Conservation (phyloP, 2,797 vertebrate genomes). For the Ctenopoma multispine region DNA sequence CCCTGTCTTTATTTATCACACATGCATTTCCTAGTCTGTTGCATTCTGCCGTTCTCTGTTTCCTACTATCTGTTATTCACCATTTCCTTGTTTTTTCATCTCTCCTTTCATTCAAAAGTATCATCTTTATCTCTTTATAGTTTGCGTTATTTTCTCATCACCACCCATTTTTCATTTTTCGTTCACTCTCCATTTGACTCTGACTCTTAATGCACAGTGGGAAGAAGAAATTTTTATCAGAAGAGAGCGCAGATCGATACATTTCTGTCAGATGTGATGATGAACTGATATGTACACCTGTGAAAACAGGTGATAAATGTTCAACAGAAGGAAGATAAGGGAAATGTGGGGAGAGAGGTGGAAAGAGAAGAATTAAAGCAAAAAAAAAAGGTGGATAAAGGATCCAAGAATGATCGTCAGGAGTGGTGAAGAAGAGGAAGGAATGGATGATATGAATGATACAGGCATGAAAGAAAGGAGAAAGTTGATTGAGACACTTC, state of each 20-base stretch:
- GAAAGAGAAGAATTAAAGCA: neutral
- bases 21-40: conserved; percentile 13
- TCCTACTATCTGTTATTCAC: neutral
- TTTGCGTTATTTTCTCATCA: neutral
- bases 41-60: conserved; percentile 10
- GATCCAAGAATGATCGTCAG: conserved; percentile 6
- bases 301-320: conserved; percentile 7
- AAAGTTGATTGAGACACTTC: too few species aligned
- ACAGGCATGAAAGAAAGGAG: neutral
- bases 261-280: conserved; percentile 6
- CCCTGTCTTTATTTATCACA: conserved; percentile 55
- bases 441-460: conserved; percentile 17
- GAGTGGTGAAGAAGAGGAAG: neutral
- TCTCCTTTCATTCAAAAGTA: neutral
- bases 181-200: neutral
- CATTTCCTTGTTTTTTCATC: neutral
- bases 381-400: neutral
- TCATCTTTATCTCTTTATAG: neutral
- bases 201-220: neutral
- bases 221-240: conserved; percentile 1
- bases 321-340: conserved; percentile 1
- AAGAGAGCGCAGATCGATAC: conserved; percentile 2
- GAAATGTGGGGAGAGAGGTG: neutral
- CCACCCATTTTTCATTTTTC: neutral
- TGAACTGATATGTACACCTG: conserved; percentile 10